A percentile compares a stretch with the other conserved stretches of the same genome.
These are phyloP conservation scores for Pogonocherus hispidulus DNA, from an alignment of 2,888 invertebrate species.

Conservation along the genomic window DNA sequence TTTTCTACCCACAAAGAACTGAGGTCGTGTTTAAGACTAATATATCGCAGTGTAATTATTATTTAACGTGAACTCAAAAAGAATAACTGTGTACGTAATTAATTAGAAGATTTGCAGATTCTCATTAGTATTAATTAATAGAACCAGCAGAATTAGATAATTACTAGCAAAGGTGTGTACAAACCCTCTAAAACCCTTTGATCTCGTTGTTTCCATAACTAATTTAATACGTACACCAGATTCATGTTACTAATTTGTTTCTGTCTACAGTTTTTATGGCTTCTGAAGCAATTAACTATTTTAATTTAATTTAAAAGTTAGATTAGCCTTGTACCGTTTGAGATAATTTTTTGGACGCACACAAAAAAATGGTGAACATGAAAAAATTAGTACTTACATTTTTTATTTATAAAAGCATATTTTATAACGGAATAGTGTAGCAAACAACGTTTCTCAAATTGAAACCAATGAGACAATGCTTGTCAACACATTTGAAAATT, in stretches of 20 bases:
- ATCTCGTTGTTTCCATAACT: not conserved
- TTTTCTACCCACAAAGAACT: too few relatives aligned
- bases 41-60: too few relatives aligned
- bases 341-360: too few relatives aligned
- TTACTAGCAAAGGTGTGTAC: constrained; percentile 5
- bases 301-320: not conserved
- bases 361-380: not conserved
- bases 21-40: too few relatives aligned
- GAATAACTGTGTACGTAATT: too few relatives aligned
- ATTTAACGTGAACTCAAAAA: too few relatives aligned
- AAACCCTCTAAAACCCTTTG: constrained; percentile 8
- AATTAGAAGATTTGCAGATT: too few relatives aligned
- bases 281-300: not conserved
- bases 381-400: not conserved
- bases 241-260: constrained; percentile 2
- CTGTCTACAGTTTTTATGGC: not conserved
- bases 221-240: constrained; percentile 4
- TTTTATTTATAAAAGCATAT: too few relatives aligned
- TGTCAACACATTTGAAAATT: too few relatives aligned
- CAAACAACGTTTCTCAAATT: too few relatives aligned
- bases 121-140: constrained; percentile 8
- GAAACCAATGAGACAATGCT: too few relatives aligned
- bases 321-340: not conserved
- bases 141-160: constrained; percentile 5
- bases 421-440: too few relatives aligned